phyloP scores from a whole-genome alignment of 1,140 invertebrate genomes.

The Meloidogyne chitwoodi region DNA sequence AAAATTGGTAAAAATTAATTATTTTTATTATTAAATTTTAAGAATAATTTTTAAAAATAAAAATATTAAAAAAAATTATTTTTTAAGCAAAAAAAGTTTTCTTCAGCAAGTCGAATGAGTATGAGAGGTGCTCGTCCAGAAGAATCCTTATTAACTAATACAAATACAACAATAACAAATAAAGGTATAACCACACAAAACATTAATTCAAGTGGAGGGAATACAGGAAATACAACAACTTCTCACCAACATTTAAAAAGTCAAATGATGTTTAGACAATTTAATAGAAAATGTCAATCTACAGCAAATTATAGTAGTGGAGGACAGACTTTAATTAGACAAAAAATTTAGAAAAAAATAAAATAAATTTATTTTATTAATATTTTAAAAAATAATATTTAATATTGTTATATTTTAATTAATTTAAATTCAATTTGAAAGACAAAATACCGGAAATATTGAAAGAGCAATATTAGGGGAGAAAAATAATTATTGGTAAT shows the following conservation, averaged over 20 bases:
- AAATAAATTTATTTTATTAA: background rate
- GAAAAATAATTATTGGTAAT: background rate
- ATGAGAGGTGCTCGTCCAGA: background rate
- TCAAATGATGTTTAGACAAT: slow-evolving; percentile 23
- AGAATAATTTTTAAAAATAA: too few relatives aligned
- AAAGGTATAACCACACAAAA: background rate
- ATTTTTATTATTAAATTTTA: too few relatives aligned
- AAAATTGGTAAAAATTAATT: too few relatives aligned
- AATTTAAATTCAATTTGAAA: background rate
- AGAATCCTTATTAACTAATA: background rate
- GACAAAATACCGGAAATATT: background rate
- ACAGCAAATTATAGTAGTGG: background rate
- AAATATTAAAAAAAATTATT: background rate
- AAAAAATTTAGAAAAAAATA: background rate
- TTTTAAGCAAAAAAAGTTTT: background rate
- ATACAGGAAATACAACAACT: background rate
- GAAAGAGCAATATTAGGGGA: background rate
- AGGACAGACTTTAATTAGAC: slow-evolving; percentile 3
- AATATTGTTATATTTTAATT: background rate
- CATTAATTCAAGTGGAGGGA: background rate
- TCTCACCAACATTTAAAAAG: background rate
- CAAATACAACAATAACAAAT: background rate
- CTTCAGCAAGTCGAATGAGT: background rate
- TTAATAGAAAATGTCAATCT: background rate
- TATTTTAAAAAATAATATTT: background rate